Conservation (phyloP, 2,113 vertebrate species). For the Eulemur macaco region DNA sequence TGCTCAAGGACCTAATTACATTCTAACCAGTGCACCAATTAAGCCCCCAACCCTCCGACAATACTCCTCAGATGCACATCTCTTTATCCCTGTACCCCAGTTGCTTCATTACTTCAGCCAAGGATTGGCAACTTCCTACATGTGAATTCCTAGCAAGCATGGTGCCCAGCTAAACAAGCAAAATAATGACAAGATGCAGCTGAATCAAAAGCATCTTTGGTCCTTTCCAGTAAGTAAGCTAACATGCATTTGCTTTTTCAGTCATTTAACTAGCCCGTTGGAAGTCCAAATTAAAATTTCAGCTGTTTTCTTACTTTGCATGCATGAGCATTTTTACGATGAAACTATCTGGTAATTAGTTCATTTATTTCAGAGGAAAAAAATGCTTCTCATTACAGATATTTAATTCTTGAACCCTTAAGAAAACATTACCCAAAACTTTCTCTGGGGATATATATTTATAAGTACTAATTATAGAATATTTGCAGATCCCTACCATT, state of each 20-base stretch:
- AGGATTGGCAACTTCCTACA: constrained; percentile 12
- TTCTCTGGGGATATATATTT: constrained; percentile 46
- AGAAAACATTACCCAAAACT: constrained; percentile 35
- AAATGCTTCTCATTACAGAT: constrained; percentile 42
- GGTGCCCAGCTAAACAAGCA: background rate
- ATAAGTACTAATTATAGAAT: constrained; percentile 46
- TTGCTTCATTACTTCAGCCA: constrained; percentile 28
- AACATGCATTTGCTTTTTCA: background rate
- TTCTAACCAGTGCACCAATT: constrained; percentile 48
- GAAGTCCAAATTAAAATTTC: constrained; percentile 58
- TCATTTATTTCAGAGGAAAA: constrained; percentile 49
- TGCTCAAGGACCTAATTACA: constrained; percentile 70
- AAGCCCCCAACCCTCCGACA: constrained; percentile 49
- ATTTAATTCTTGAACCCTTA: constrained; percentile 55
- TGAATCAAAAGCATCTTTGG: background rate
- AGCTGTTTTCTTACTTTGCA: background rate
- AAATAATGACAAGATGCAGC: background rate
- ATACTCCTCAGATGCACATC: constrained; percentile 42
- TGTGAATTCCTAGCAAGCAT: background rate
- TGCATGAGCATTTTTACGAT: constrained; percentile 39
- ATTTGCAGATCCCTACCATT: constrained; percentile 11
- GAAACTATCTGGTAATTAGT: constrained; percentile 47
- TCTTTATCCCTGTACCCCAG: constrained; percentile 8
- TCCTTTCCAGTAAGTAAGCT: background rate
- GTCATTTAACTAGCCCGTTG: constrained; percentile 20